Evolutionary conservation across 2,113 vertebrate species (phyloP).

Genomic region (Arvicanthis niloticus): DNA sequence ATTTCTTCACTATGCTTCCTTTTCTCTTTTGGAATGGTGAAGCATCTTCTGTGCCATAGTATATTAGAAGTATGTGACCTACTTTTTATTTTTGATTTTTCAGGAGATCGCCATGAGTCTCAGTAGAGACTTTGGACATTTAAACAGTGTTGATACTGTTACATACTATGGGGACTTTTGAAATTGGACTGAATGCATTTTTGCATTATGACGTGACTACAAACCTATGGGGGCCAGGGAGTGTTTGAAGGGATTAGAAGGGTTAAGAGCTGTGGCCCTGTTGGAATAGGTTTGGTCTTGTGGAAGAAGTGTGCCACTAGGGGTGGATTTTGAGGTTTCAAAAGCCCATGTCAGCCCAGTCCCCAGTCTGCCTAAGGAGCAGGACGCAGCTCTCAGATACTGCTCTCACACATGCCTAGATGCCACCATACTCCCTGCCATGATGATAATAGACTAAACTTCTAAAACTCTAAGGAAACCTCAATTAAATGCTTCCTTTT

Average conservation of each 20-base stretch:
- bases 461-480: not conserved
- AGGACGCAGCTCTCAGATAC: not conserved
- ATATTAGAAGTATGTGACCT: not conserved
- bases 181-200: not conserved
- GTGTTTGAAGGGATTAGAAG: not conserved
- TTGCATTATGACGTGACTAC: not conserved
- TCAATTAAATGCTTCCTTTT: not conserved
- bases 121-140: not conserved
- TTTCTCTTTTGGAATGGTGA: not conserved
- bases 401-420: not conserved
- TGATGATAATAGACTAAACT: not conserved
- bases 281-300: not conserved
- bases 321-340: not conserved
- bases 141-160: not conserved
- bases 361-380: not conserved
- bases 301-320: not conserved
- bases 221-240: not conserved
- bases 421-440: not conserved
- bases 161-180: not conserved
- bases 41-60: not conserved
- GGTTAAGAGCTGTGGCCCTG: not conserved
- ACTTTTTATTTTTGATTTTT: not conserved
- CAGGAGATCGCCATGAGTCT: not conserved
- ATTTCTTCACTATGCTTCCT: not conserved
- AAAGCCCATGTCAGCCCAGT: not conserved